Percentiles rank a stretch among this genome's conserved stretches.
These are phyloP conservation scores for Saccopteryx leptura DNA, from an alignment of 2,113 vertebrate genomes.

Conservation along the genomic window DNA sequence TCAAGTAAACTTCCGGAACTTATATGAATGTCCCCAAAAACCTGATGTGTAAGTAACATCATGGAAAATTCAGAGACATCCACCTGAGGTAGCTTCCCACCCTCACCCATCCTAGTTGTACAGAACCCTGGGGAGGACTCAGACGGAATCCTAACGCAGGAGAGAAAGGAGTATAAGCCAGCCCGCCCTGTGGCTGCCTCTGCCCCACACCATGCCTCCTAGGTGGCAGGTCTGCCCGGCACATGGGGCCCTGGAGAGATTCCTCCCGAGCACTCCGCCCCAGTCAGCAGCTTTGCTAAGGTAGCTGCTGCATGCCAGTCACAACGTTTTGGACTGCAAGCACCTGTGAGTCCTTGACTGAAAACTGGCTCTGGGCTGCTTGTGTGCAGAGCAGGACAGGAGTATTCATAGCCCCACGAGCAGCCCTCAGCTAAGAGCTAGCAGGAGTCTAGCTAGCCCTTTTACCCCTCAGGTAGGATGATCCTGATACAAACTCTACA, in stretches of 20 bases:
- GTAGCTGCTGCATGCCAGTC: neutral
- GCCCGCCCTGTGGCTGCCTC: neutral
- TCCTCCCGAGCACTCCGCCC: neutral
- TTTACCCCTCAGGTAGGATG: accelerated
- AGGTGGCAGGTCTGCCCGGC: neutral
- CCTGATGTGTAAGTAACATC: neutral
- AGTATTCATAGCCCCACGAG: neutral
- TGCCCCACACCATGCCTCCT: neutral
- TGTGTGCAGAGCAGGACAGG: neutral
- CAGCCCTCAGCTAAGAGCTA: neutral
- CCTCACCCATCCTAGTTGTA: neutral
- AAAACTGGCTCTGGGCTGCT: neutral
- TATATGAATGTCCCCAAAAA: neutral
- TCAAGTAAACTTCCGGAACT: neutral
- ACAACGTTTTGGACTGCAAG: neutral
- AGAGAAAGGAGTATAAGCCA: neutral
- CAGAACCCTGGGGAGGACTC: too few relatives aligned
- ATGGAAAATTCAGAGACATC: neutral
- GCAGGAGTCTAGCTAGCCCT: neutral
- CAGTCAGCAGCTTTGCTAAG: neutral
- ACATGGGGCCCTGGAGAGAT: neutral
- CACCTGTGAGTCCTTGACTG: neutral
- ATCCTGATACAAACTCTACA: neutral
- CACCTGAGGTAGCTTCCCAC: neutral
- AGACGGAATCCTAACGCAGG: neutral